Percentiles rank a stretch among this genome's conserved stretches.
Evolutionary conservation across 1,140 invertebrate genomes (phyloP).

Genomic region (Apis dorsata): DNA sequence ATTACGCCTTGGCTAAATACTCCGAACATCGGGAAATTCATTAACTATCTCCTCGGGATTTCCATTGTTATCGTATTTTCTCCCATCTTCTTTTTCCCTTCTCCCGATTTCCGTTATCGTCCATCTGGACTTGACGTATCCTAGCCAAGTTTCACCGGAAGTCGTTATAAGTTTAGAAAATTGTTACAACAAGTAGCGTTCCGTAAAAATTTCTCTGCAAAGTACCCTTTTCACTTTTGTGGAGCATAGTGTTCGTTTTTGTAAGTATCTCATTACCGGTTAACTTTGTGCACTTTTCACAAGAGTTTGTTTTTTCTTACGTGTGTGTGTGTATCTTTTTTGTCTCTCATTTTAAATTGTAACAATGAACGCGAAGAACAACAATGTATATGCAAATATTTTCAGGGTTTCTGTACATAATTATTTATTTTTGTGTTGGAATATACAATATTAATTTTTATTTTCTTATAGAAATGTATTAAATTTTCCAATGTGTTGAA

Average conservation of each 20-base stretch:
- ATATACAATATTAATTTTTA: neutral
- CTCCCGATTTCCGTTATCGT: neutral
- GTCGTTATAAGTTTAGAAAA: slow-evolving; percentile 19
- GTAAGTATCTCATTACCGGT: slow-evolving; percentile 25
- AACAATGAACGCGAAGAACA: neutral
- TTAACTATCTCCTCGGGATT: neutral
- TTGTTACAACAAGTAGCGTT: neutral
- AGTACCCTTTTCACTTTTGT: slow-evolving; percentile 2
- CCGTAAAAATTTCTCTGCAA: neutral
- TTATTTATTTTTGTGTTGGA: neutral
- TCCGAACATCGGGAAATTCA: neutral
- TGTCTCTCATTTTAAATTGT: neutral
- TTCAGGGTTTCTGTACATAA: neutral
- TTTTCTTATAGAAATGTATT: neutral
- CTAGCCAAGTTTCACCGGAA: neutral
- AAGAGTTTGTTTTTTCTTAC: neutral
- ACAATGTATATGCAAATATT: neutral
- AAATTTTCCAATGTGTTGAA: slow-evolving; percentile 3
- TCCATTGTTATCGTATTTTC: neutral
- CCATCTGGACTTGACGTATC: neutral
- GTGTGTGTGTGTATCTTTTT: neutral
- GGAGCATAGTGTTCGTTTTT: slow-evolving; percentile 1
- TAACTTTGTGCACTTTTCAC: slow-evolving; percentile 6
- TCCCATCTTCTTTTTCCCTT: neutral
- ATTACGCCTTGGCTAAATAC: neutral